Evolutionary conservation across 2,888 invertebrate genomes (phyloP), one percentile per base, ranked within the genome.

Genomic region (Eucriotettix oculatus): DNA sequence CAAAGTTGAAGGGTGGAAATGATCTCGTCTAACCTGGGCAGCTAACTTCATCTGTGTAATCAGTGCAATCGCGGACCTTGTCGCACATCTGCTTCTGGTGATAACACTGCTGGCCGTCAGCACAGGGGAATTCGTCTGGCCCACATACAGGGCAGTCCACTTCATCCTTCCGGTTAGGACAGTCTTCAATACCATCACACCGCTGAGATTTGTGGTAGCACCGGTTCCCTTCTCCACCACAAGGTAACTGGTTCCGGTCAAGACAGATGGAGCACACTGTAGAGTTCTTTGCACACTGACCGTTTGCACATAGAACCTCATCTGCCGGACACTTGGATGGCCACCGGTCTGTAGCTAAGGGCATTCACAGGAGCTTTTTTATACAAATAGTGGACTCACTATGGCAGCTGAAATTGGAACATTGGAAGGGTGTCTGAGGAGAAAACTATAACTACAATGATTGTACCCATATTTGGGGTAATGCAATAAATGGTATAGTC

Each of bases 111-210:
- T 58, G 42, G 17, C 60, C 60, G 17, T 17, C 42, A 54, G 14
- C 54, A 16, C 61, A 61, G 14, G 54, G 40, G 54, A 57, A 59
- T 54, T 53, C 59, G 16, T 53, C 59, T 29, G 59, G 54, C 11
- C 41, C 54, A 53, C 61, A 61, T 12, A 17, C 48, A 40, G 74
- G 74, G 56, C 75, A 76, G 56, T 68, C 67, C 44, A 66, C 68
- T 66, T 75, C 75, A 65, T 76, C 76, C 1, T 72, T 71, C 40
- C 70, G 68, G 61, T 73, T 74, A 17, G 65, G 64, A 65, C 75
- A 75, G 60, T 76, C 72, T 10, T 64, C 63, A 10, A 69, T 61
- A 12, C 73, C 72, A 67, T 75, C 71, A 67, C 75, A 76, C 5
- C 71, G 67, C 62, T 72, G 71, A 42, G 68, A 67, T n/a, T 66